Evolutionary conservation across 35 echinoderm and acorn worm species (phyloP).

Genomic region (Heliocidaris erythrogramma): DNA sequence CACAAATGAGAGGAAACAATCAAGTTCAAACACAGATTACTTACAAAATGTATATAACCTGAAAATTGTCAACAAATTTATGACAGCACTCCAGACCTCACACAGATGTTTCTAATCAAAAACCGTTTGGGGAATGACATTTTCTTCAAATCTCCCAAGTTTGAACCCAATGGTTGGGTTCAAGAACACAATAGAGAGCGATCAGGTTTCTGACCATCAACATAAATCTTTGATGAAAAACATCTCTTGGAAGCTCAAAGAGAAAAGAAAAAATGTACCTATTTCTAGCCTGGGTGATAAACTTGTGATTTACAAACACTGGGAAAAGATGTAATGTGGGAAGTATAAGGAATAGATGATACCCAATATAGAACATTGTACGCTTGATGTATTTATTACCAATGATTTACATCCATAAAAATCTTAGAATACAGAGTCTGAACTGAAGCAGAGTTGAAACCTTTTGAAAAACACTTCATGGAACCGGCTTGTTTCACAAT

Average conservation of each 20-base stretch:
- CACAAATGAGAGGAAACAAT: background rate
- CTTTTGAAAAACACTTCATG: background rate
- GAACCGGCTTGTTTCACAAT: background rate
- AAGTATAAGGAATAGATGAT: background rate
- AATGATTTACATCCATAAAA: background rate
- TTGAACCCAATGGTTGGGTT: background rate
- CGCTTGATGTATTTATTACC: background rate
- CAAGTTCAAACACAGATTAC: background rate
- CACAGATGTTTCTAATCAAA: conserved; percentile 43
- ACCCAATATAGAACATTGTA: background rate
- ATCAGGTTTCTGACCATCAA: background rate
- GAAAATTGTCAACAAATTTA: conserved; percentile 27
- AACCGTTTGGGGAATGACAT: background rate
- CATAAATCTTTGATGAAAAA: conserved; percentile 19
- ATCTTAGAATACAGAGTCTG: background rate
- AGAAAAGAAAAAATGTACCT: background rate
- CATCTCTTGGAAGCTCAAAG: background rate
- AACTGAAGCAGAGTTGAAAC: background rate
- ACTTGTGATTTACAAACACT: background rate
- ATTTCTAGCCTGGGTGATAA: background rate
- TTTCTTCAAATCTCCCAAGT: background rate
- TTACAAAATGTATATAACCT: background rate
- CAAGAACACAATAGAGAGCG: conserved; percentile 9
- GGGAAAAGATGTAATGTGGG: background rate
- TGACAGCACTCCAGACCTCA: background rate